Evolutionary conservation across 37 sponge, comb jelly and placozoan genomes (phyloP), one percentile per base, ranked within the genome.

Genomic region (Mnemiopsis leidyi): DNA sequence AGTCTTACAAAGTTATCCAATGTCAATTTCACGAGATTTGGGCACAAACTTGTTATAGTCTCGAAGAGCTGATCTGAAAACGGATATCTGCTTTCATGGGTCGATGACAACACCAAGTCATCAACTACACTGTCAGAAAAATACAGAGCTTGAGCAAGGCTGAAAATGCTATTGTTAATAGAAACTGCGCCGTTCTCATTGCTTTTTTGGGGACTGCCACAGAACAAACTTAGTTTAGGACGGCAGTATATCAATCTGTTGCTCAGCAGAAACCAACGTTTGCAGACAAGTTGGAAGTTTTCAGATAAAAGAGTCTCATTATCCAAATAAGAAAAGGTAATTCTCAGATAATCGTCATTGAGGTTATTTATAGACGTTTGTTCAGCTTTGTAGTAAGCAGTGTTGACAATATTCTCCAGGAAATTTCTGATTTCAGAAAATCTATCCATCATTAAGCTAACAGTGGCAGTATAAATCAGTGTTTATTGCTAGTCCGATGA

Each of bases 111-210:
- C 25, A 71, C n/a, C 73, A 71, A 18, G 24, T 71, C 73, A 71
- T 13, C 7, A 23, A 71, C 30, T 29, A 71, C 20, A 23, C 20
- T 3, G 3, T 71, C 73, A n/a, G 73, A 23, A 71, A 71, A 71
- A 71, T 71, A 71, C 73, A 71, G n/a, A 18, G 73, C 73, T 18
- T 71, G 73, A 23, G 20, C 73, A 71, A 71, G n/a, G 20, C n/a
- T 29, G 73, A 71, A 71, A 28, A 71, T 18, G n/a, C 73, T 28
- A 71, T 28, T 13, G 7, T 25, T 18, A 23, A 71, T 71, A 23
- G 2, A 25, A 71, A 71, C 73, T 71, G 20, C 25, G 20, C 13
- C 18, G 20, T 71, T 71, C 29, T 71, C 25, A 29, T 28, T 25
- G 9, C 29, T 71, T 67, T 67, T 67, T 20, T 67, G 68, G 13